Conservation (phyloP, 2,888 invertebrate genomes). For the Cheilosia grossa region DNA sequence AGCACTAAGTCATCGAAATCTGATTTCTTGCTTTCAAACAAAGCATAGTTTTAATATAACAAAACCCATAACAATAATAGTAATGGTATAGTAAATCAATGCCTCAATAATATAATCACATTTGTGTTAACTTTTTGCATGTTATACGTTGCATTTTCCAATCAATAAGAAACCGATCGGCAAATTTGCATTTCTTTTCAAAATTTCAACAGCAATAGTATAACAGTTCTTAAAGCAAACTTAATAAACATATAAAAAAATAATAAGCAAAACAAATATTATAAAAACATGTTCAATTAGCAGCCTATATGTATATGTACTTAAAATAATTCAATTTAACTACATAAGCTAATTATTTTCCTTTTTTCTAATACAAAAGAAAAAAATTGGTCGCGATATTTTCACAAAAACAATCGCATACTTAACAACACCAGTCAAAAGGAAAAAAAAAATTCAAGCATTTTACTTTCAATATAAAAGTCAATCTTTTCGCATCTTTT, state of each 20-base stretch:
- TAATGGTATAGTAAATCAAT: conserved; percentile 8
- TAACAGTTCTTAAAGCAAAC: conserved; percentile 17
- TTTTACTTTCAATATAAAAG: conserved; percentile 26
- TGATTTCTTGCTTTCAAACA: conserved; percentile 66
- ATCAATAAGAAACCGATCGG: neutral
- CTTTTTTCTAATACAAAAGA: conserved; percentile 1
- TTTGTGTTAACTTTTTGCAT: conserved; percentile 11
- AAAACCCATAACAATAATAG: neutral
- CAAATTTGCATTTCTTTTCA: conserved; percentile 8
- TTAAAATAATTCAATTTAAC: conserved; percentile 36
- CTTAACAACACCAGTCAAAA: neutral
- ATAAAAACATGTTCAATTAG: conserved; percentile 5
- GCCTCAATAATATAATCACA: conserved; percentile 4
- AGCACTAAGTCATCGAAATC: conserved; percentile 67
- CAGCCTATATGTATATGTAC: conserved; percentile 32
- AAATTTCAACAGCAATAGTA: conserved; percentile 14
- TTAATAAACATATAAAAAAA: conserved; percentile 3
- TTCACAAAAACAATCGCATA: neutral
- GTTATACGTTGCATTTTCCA: conserved; percentile 25
- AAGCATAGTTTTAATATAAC: conserved; percentile 46
- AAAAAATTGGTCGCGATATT: conserved; percentile 16
- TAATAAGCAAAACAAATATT: neutral
- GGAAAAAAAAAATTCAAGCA: neutral
- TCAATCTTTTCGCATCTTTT: conserved; percentile 52
- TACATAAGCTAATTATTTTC: conserved; percentile 21